A percentile compares a stretch with the other conserved stretches of the same genome.
phyloP scores from a whole-genome alignment of 2,113 vertebrate species.

The Cettia cetti region DNA sequence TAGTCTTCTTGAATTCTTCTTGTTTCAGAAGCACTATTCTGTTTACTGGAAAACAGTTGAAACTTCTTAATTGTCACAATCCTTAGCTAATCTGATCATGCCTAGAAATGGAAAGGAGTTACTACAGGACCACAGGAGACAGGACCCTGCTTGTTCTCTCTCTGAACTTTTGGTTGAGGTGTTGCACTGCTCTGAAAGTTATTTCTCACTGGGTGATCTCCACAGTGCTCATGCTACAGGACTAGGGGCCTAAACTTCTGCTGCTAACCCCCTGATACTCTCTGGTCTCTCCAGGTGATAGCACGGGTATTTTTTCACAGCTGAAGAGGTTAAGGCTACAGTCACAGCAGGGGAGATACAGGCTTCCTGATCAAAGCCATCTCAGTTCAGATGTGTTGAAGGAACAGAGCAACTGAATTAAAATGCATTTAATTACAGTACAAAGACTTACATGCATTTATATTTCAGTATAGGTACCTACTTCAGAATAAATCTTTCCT shows the following conservation, averaged over 20 bases:
- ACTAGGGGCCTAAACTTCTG: neutral
- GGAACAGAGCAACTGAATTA: neutral
- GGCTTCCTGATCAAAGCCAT: neutral
- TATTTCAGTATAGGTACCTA: neutral
- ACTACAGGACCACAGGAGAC: neutral
- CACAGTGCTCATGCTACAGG: neutral
- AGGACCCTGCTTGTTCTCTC: neutral
- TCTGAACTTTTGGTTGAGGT: neutral
- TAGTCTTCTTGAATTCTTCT: neutral
- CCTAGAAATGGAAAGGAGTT: neutral
- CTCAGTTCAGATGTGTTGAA: neutral
- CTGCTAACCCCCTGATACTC: neutral
- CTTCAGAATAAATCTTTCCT: neutral
- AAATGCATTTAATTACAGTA: neutral
- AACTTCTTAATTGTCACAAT: neutral
- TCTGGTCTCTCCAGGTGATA: neutral
- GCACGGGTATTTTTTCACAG: neutral
- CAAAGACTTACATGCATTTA: neutral
- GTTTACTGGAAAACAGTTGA: neutral
- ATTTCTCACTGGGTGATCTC: neutral
- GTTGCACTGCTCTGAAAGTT: neutral
- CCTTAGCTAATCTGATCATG: neutral
- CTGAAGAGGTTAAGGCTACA: neutral
- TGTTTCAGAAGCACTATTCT: neutral
- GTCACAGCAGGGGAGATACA: neutral